Evolutionary conservation across 2,113 vertebrate species (phyloP).

Genomic region (Progne subis): DNA sequence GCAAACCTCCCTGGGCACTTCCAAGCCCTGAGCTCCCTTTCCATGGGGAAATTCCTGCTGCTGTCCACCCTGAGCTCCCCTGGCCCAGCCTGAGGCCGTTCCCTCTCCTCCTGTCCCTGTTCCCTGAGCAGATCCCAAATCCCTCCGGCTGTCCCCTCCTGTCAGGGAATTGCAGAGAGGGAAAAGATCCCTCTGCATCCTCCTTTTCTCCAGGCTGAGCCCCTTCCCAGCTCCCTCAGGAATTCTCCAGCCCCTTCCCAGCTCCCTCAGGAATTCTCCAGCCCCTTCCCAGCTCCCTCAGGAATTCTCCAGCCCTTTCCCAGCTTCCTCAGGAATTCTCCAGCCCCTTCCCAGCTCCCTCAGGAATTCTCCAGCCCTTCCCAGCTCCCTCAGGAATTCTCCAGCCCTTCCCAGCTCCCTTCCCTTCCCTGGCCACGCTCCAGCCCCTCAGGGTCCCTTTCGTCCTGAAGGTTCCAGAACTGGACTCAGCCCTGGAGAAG

Average conservation of each 20-base stretch:
- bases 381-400: not conserved
- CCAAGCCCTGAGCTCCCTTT: not conserved
- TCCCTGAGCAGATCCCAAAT: not conserved
- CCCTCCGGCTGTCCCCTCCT: not conserved
- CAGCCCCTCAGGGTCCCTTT: not conserved
- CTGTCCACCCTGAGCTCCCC: not conserved
- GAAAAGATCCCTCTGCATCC: not conserved
- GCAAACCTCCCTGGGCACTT: not conserved
- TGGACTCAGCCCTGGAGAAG: not conserved
- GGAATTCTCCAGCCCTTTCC: not conserved
- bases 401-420: not conserved
- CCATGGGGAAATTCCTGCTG: not conserved
- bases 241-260: not conserved
- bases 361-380: not conserved
- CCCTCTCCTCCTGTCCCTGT: not conserved
- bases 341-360: not conserved
- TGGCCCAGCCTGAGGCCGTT: not conserved
- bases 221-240: not conserved
- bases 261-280: not conserved
- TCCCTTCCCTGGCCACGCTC: fast-evolving
- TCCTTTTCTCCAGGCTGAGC: not conserved
- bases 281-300: not conserved
- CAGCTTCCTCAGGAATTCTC: not conserved
- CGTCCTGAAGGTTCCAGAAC: not conserved
- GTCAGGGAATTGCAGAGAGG: not conserved